Evolutionary conservation across 2,797 vertebrate species (phyloP), one percentile per base, ranked within the genome.

Genomic region (Octomys mimax): DNA sequence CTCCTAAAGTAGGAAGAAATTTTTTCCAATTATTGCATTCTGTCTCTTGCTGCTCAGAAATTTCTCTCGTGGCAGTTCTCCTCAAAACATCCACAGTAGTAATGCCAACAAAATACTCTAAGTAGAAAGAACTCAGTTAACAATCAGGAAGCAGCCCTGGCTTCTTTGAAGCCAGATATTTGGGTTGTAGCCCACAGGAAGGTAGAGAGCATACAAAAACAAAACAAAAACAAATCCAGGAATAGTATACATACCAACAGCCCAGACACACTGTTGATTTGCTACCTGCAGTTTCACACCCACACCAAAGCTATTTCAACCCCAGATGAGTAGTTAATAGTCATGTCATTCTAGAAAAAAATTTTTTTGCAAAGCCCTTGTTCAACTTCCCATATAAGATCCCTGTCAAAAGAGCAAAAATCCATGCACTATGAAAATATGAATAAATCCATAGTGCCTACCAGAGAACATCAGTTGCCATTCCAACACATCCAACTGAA

Each of bases 101-200:
- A 83, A 96, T 73, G 46, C 71, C 83, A 92, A 62, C 7, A 94
- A 91, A 94, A 95, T 96, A 78, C 71, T 96, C 61, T 33, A 19
- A 31, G 36, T 68, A 92, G 49, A 82, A 21, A 59, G 91, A 91
- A 70, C 42, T 42, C 80, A 26, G 46, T 84, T 91, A 87, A 85
- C 68, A 94, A 87, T 2, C 9, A 96, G 87, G 54, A 82, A 96
- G 11, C 77, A 96, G 62, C 68, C 78, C 49, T 77, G 49, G 52
- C 68, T 94, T 95, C 79, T 85, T n/a, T 91, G 49, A 92, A 95
- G 57, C 81, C 94, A 97, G 92, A 96, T 95, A 64, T 92, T 94
- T 93, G 64, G 36, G 42, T 84, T 95, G 28, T 68, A 77, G 88
- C 81, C 97, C 95, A 95, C 8, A 61, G 71, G 95, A 97, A 82